Evolutionary conservation across 2,797 vertebrate species (phyloP).

Genomic region (Pitangus sulphuratus): DNA sequence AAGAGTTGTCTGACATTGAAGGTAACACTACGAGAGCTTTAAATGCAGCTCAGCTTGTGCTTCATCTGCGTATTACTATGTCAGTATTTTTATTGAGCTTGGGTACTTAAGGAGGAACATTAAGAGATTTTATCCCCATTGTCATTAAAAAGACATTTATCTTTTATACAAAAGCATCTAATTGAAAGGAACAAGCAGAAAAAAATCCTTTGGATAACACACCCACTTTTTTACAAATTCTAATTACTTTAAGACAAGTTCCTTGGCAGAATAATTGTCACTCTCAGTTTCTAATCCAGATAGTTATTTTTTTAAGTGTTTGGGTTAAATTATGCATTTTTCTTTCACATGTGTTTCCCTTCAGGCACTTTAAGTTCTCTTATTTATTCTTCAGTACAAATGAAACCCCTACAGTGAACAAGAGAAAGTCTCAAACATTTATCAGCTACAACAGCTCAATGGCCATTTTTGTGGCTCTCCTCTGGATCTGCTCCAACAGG

Average conservation of each 20-base stretch:
- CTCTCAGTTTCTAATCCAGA: not conserved
- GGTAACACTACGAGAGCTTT: not conserved
- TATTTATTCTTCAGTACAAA: not conserved
- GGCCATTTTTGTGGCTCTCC: not conserved
- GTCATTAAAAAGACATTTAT: not conserved
- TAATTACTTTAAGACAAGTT: not conserved
- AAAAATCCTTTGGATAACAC: not conserved
- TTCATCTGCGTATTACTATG: not conserved
- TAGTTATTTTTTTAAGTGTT: not conserved
- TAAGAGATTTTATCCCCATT: not conserved
- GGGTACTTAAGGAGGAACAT: not conserved
- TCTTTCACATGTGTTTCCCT: not conserved
- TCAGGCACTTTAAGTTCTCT: not conserved
- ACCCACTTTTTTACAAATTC: not conserved
- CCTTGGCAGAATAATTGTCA: not conserved
- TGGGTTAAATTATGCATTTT: not conserved
- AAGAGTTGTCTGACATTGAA: not conserved
- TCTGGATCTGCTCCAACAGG: not conserved
- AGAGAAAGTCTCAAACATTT: not conserved
- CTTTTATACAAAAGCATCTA: not conserved
- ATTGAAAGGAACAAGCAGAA: not conserved
- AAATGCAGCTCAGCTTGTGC: not conserved
- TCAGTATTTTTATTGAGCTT: not conserved
- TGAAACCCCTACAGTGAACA: not conserved
- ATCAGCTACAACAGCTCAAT: not conserved